Evolutionary conservation across 1,140 invertebrate species (phyloP).

Genomic region (Potamilus streckersoni): DNA sequence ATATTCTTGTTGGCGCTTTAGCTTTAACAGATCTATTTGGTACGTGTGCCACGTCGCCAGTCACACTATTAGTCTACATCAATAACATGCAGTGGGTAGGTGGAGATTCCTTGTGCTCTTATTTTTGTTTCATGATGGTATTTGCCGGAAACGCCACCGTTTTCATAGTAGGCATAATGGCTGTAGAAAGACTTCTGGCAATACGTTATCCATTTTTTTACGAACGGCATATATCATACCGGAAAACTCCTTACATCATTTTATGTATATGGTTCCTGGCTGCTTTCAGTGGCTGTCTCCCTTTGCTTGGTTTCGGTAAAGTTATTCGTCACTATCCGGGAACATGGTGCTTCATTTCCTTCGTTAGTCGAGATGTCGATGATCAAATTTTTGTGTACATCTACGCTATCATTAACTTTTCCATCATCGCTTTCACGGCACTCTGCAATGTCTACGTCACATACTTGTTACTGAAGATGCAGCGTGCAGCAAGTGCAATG

Average conservation of each 20-base stretch:
- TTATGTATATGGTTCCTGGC: constrained; percentile 52
- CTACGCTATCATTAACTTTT: constrained; percentile 55
- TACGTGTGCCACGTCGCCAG: constrained; percentile 49
- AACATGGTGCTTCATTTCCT: constrained; percentile 69
- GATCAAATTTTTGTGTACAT: constrained; percentile 49
- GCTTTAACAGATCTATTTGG: constrained; percentile 55
- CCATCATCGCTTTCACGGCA: constrained; percentile 54
- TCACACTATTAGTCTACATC: constrained; percentile 53
- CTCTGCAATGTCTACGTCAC: constrained; percentile 60
- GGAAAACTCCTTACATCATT: constrained; percentile 47
- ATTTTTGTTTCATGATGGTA: constrained; percentile 66
- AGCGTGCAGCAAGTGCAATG: constrained; percentile 34
- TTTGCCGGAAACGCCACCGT: constrained; percentile 64
- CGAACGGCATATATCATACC: constrained; percentile 53
- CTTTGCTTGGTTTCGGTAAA: constrained; percentile 61
- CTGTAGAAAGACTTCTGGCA: constrained; percentile 65
- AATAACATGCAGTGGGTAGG: constrained; percentile 51
- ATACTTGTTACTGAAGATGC: constrained; percentile 51
- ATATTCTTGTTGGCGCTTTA: constrained; percentile 51
- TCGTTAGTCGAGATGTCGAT: constrained; percentile 30
- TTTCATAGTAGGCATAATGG: constrained; percentile 66
- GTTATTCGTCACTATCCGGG: constrained; percentile 62
- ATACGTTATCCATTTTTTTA: constrained; percentile 66
- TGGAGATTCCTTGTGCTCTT: constrained; percentile 56
- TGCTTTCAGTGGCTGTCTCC: constrained; percentile 56